phyloP scores from a whole-genome alignment of 2,113 vertebrate species.

The Dermatemys mawii region DNA sequence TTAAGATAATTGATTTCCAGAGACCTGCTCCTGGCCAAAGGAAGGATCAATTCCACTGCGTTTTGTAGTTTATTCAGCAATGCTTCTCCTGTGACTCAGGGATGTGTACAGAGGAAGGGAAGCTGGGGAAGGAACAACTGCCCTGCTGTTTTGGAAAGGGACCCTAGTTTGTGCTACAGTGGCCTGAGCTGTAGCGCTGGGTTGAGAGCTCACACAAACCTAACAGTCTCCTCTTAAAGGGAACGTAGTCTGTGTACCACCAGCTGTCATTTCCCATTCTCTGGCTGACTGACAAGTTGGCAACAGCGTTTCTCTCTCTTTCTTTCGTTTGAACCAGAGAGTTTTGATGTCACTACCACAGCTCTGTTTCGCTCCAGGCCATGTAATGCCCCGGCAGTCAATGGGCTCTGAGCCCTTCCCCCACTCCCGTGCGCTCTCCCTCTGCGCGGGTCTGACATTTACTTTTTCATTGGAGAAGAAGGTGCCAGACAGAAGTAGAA shows the following conservation, averaged over 20 bases:
- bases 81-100: background rate
- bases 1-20: conserved; percentile 50
- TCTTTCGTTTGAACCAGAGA: background rate
- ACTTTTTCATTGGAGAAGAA: background rate
- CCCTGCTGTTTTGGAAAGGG: background rate
- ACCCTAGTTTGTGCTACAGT: background rate
- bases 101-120: rapidly evolving
- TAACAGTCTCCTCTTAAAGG: too few relatives aligned
- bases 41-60: background rate
- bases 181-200: background rate
- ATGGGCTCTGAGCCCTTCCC: background rate
- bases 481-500: background rate
- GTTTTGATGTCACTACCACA: background rate
- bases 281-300: background rate
- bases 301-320: background rate
- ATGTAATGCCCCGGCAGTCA: rapidly evolving
- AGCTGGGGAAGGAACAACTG: background rate
- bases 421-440: background rate
- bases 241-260: rapidly evolving
- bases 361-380: background rate
- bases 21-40: conserved; percentile 38
- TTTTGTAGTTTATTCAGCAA: background rate
- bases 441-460: background rate
- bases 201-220: background rate
- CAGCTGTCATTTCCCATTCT: background rate